These are phyloP conservation scores for Cavia aperea DNA, from an alignment of 2,113 vertebrate species.

Conservation along the genomic window DNA sequence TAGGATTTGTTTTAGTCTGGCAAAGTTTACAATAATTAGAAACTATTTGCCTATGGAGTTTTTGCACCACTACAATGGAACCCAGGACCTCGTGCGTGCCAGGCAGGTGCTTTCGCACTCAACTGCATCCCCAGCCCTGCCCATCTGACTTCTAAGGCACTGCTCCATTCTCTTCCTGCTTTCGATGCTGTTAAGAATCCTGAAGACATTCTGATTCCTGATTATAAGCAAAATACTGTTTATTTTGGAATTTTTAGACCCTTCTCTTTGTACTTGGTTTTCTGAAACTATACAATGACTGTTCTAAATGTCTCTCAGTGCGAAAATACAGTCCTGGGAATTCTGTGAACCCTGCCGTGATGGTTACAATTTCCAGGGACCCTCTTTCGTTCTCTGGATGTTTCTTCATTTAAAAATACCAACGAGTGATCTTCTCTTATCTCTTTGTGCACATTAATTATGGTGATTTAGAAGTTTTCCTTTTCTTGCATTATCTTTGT, in stretches of 20 bases:
- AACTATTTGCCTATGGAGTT: background rate
- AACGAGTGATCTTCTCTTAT: background rate
- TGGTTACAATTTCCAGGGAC: background rate
- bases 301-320: background rate
- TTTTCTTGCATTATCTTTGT: background rate
- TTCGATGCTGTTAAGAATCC: background rate
- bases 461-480: background rate
- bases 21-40: background rate
- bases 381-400: background rate
- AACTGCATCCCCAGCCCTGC: background rate
- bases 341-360: background rate
- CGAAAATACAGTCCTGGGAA: background rate
- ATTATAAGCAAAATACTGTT: background rate
- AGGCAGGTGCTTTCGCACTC: background rate
- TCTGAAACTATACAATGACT: background rate
- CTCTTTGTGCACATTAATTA: conserved; percentile 1
- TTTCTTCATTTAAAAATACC: conserved; percentile 23
- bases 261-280: background rate
- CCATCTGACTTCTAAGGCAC: background rate
- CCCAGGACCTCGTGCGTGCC: background rate
- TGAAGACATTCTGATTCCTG: background rate
- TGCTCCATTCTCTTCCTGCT: background rate
- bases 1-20: background rate
- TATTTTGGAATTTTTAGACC: conserved; percentile 5
- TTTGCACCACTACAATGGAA: background rate